Base-by-base conservation (phyloP, 2,888 invertebrate species). In the Exephanes ischioxanthus region DNA sequence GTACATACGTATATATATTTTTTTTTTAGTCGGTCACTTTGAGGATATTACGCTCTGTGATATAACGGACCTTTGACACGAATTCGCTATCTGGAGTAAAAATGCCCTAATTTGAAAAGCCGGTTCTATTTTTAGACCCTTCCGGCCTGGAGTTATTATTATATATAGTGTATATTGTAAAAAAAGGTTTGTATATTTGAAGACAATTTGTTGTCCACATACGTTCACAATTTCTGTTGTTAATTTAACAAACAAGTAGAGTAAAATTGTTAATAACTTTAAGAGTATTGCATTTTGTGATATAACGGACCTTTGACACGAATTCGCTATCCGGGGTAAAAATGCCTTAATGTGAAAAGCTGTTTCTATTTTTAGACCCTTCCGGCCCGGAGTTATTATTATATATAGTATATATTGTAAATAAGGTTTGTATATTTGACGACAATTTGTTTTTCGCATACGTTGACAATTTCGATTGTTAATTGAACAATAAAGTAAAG, bases 11-110 rank as follows among this genome's bases (percentile, higher is more conserved):
- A 53, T 6, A 55, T 53, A 33, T 7, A 33, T 30, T 48, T 16
- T 45, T 45, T 45, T 14, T 48, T 48, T 16, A n/a, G n/a, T 33
- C 73, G 14, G 16, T 11, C 53, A 48, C 53, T 53, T 77, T 41
- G 77, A 53, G 16, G 37, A 67, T 67, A 67, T 67, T 67, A 67
- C 66, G 26, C 55, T 55, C n/a, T n/a, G 67, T 41, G 26, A 53
- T 41, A 55, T 77, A 51, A 75, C 11, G 16, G 67, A 67, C 53
- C 76, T 77, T 67, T 77, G 76, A 77, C 76, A 77, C 76, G 41
- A 53, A 77, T 77, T 77, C 67, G 76, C 37, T 9, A 67, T 26
- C 51, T n/a, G 7, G 41, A 67, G 41, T 16, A 37, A 16, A 51
- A 67, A 53, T 14, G 58, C 26, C 26, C 51, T 51, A 6, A 53